phyloP scores from a whole-genome alignment of 2,888 invertebrate species.

The Aricia artaxerxes region DNA sequence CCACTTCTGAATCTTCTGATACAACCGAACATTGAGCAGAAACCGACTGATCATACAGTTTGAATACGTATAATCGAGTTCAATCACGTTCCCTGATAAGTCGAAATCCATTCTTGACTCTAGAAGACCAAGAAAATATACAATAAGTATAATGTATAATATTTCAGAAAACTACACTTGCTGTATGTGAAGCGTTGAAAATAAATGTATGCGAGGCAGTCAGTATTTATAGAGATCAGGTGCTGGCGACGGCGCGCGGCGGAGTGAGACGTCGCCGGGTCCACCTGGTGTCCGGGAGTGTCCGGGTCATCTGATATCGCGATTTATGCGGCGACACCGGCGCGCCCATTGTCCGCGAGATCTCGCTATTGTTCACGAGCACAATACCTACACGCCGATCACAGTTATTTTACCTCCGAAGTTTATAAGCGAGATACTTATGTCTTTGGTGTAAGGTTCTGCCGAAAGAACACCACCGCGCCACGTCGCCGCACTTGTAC shows the following conservation, averaged over 20 bases:
- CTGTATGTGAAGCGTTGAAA: not conserved
- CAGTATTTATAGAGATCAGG: not conserved
- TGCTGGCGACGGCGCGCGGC: not conserved
- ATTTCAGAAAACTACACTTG: not conserved
- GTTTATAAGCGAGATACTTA: not conserved
- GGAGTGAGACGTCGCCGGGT: not conserved
- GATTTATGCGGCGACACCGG: not conserved
- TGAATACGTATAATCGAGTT: not conserved
- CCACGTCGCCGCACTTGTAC: not conserved
- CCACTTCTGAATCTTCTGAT: not conserved
- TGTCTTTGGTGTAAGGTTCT: not conserved
- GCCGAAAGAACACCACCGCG: not conserved
- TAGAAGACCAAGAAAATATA: not conserved
- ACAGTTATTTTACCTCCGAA: not conserved
- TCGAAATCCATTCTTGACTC: not conserved
- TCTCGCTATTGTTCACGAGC: not conserved
- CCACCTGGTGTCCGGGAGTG: not conserved
- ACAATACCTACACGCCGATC: not conserved
- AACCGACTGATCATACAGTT: not conserved
- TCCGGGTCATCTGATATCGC: conserved; percentile 13
- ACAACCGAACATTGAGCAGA: not conserved
- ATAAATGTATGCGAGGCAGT: not conserved
- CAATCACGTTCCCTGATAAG: not conserved
- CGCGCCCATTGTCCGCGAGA: not conserved
- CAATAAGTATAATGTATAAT: not conserved